phyloP scores from a whole-genome alignment of 2,797 vertebrate species.

The Sciaenops ocellatus region DNA sequence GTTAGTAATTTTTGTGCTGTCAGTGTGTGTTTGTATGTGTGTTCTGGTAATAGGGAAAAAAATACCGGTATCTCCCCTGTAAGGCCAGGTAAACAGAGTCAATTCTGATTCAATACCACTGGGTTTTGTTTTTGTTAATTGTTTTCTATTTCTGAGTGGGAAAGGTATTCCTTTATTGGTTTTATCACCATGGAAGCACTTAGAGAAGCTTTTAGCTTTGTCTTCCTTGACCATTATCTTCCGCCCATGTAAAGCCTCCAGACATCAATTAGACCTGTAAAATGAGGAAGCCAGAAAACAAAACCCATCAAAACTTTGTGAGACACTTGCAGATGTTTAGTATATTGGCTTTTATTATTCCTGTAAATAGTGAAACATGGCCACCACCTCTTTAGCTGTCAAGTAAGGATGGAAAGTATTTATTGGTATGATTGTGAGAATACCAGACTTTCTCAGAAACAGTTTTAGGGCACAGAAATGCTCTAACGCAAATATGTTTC shows the following conservation, averaged over 20 bases:
- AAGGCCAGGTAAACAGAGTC: slow-evolving; percentile 42
- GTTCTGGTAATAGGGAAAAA: slow-evolving; percentile 4
- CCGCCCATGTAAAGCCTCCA: slow-evolving; percentile 15
- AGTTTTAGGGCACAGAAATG: not conserved
- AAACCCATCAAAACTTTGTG: slow-evolving; percentile 24
- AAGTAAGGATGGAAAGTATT: slow-evolving; percentile 12
- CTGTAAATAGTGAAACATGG: not conserved
- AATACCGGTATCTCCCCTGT: slow-evolving; percentile 30
- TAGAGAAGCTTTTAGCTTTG: slow-evolving; percentile 51
- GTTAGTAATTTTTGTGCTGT: slow-evolving; percentile 45
- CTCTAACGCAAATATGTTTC: not conserved
- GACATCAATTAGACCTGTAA: slow-evolving; percentile 33
- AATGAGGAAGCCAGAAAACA: slow-evolving; percentile 22
- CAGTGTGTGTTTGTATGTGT: slow-evolving; percentile 6
- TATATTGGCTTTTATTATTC: slow-evolving; percentile 2
- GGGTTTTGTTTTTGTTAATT: slow-evolving; percentile 66
- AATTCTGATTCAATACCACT: slow-evolving; percentile 36
- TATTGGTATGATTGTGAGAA: not conserved
- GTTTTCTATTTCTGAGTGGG: slow-evolving; percentile 43
- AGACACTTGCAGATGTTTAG: slow-evolving; percentile 23
- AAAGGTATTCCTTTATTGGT: slow-evolving; percentile 31
- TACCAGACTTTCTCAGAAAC: not conserved
- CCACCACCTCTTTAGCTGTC: not conserved
- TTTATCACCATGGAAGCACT: slow-evolving; percentile 51
- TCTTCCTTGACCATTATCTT: slow-evolving; percentile 49